These are phyloP conservation scores for Cirrhinus molitorella DNA, from an alignment of 2,797 vertebrate genomes.

Conservation along the genomic window DNA sequence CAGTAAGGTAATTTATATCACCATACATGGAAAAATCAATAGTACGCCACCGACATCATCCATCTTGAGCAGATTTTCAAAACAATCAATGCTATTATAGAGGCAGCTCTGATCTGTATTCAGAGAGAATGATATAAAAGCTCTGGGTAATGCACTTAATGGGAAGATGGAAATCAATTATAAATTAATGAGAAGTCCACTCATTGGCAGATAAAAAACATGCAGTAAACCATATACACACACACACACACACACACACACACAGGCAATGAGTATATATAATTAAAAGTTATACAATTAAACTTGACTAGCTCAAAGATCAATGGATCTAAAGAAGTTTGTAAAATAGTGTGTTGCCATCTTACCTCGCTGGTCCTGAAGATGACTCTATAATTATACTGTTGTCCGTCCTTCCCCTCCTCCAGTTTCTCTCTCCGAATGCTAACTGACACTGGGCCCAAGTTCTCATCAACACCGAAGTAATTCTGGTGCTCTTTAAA, in stretches of 20 bases:
- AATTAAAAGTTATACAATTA: neutral
- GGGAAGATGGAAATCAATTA: constrained; percentile 32
- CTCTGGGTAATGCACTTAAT: constrained; percentile 27
- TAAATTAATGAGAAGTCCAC: constrained; percentile 30
- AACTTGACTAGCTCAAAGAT: neutral
- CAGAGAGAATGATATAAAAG: neutral
- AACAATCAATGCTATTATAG: constrained; percentile 44
- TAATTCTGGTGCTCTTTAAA: constrained; percentile 87
- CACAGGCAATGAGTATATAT: neutral
- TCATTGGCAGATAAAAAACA: neutral
- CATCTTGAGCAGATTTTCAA: constrained; percentile 21
- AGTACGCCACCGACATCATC: constrained; percentile 1
- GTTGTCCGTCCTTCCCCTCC: constrained; percentile 82
- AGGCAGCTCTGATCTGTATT: constrained; percentile 23
- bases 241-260: neutral
- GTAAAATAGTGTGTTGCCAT: neutral
- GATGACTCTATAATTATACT: constrained; percentile 85
- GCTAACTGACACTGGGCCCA: constrained; percentile 86
- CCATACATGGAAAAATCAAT: constrained; percentile 38
- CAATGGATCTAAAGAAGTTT: neutral
- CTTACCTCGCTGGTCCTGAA: constrained; percentile 87
- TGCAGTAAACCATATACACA: no score
- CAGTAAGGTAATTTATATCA: constrained; percentile 27
- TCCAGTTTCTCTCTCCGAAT: constrained; percentile 86
- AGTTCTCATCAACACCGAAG: constrained; percentile 85